phyloP scores from a whole-genome alignment of 1,140 invertebrate genomes.

The Pogonomyrmex californicus region DNA sequence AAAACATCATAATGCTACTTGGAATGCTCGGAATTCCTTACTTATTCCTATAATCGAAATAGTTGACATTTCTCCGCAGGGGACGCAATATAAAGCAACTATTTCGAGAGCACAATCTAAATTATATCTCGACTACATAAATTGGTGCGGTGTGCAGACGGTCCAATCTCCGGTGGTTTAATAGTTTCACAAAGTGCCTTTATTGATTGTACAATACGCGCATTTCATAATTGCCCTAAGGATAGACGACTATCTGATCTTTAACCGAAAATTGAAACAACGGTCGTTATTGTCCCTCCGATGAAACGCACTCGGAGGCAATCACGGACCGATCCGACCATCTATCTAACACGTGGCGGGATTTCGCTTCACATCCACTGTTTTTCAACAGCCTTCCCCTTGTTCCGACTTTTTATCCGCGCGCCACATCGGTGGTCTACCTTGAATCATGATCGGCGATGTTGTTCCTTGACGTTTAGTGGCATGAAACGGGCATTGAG shows the following conservation, averaged over 20 bases:
- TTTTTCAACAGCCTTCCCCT: conserved; percentile 70
- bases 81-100: conserved; percentile 1
- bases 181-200: conserved; percentile 49
- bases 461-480: conserved; percentile 75
- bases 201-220: conserved; percentile 55
- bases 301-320: conserved; percentile 60
- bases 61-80: background rate
- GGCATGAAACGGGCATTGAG: conserved; percentile 69
- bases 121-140: conserved; percentile 44
- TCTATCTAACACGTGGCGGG: conserved; percentile 70
- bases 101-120: conserved; percentile 14
- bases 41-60: background rate
- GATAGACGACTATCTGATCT: conserved; percentile 37
- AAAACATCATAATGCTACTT: background rate
- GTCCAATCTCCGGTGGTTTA: conserved; percentile 48
- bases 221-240: conserved; percentile 48
- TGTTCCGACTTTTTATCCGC: conserved; percentile 78
- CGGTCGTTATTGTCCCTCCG: conserved; percentile 45
- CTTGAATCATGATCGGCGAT: conserved; percentile 80
- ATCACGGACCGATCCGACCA: conserved; percentile 58
- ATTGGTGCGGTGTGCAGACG: conserved; percentile 14
- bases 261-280: conserved; percentile 70
- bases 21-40: background rate
- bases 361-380: conserved; percentile 64
- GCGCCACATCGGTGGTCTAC: conserved; percentile 78